Evolutionary conservation across 2,113 vertebrate species (phyloP).

Genomic region (Motacilla alba): DNA sequence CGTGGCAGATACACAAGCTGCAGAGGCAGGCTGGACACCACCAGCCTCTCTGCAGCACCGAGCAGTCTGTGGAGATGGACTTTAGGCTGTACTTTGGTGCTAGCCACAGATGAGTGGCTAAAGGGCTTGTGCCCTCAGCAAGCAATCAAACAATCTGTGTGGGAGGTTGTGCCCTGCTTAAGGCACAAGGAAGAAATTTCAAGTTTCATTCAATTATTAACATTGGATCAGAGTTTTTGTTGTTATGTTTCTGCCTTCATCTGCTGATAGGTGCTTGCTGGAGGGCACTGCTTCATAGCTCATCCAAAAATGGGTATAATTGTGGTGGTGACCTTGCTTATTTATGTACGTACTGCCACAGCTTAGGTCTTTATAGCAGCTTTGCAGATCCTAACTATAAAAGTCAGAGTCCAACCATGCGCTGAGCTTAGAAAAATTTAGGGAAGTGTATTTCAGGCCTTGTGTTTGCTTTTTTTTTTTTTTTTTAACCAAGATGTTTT

Average conservation of each 20-base stretch:
- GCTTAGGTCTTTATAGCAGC: neutral
- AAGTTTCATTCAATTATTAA: neutral
- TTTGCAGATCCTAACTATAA: neutral
- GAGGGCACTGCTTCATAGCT: neutral
- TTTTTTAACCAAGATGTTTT: neutral
- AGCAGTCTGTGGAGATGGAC: neutral
- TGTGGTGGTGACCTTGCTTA: neutral
- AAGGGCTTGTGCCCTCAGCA: neutral
- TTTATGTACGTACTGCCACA: neutral
- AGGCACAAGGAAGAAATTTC: neutral
- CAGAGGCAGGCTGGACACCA: neutral
- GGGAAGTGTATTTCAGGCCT: neutral
- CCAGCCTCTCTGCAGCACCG: fast-evolving
- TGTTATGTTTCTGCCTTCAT: neutral
- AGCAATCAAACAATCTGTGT: neutral
- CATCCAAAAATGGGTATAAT: neutral
- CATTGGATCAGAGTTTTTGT: neutral
- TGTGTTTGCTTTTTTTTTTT: neutral
- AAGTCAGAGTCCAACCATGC: neutral
- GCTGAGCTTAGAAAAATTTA: neutral
- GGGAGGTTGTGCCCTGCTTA: neutral
- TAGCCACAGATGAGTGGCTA: neutral
- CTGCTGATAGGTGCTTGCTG: neutral
- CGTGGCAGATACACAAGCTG: neutral
- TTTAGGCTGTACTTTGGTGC: neutral